phyloP scores from a whole-genome alignment of 2,113 vertebrate species.

The Prionailurus viverrinus region DNA sequence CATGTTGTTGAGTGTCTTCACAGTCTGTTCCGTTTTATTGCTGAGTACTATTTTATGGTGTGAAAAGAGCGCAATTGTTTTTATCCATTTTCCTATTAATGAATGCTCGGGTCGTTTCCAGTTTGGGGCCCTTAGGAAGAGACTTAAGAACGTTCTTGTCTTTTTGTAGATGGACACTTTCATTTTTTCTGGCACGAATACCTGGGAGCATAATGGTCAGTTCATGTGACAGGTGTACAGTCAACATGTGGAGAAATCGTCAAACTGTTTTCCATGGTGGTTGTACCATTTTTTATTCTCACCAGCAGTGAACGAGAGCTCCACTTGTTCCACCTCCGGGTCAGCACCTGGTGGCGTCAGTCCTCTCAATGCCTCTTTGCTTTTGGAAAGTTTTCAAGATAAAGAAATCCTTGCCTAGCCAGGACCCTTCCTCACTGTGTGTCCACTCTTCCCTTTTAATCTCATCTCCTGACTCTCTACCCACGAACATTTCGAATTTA shows the following conservation, averaged over 20 bases:
- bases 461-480: neutral
- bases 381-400: neutral
- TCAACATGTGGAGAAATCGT: neutral
- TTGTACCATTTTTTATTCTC: neutral
- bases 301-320: neutral
- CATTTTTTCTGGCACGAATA: neutral
- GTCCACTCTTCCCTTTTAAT: neutral
- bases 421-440: neutral
- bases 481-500: neutral
- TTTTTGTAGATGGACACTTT: neutral
- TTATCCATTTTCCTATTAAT: neutral
- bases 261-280: neutral
- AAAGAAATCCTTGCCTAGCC: constrained; percentile 16
- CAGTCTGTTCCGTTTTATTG: neutral
- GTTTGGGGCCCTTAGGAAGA: neutral
- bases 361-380: neutral
- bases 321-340: neutral
- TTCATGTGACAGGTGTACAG: neutral
- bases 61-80: neutral
- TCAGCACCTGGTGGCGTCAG: neutral
- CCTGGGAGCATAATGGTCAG: neutral
- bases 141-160: neutral
- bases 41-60: neutral
- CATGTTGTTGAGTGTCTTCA: neutral
- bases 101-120: constrained; percentile 31